These are phyloP conservation scores for Ondatra zibethicus DNA, from an alignment of 2,113 vertebrate species.

Conservation along the genomic window DNA sequence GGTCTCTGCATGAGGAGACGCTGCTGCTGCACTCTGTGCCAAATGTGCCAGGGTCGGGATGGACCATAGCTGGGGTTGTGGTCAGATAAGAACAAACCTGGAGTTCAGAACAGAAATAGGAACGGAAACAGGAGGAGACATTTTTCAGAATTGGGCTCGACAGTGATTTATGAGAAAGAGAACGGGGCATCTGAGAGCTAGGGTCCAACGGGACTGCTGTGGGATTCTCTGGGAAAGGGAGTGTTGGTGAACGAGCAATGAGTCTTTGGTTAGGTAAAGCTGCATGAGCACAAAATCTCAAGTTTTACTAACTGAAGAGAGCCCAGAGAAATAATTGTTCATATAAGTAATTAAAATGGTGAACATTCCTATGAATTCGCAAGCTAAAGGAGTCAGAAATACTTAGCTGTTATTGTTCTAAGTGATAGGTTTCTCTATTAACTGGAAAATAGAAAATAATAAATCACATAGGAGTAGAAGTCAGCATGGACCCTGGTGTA, in stretches of 20 bases:
- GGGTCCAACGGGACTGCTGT: not conserved
- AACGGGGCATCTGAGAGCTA: not conserved
- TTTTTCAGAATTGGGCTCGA: not conserved
- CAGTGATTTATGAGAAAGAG: not conserved
- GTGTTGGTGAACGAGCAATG: not conserved
- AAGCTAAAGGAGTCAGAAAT: not conserved
- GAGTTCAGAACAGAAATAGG: not conserved
- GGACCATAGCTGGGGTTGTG: not conserved
- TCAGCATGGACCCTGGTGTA: not conserved
- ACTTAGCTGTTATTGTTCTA: not conserved
- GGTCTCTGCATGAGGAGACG: too few species aligned
- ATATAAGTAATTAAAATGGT: not conserved
- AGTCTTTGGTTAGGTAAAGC: not conserved
- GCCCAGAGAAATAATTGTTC: not conserved
- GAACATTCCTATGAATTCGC: not conserved
- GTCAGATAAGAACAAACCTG: not conserved
- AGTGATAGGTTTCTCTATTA: not conserved
- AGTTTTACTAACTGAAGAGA: not conserved
- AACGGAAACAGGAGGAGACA: not conserved
- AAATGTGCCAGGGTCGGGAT: not conserved
- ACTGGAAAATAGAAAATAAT: slow-evolving; percentile 39
- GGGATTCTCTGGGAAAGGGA: not conserved
- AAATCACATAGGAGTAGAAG: not conserved
- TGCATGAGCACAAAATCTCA: not conserved
- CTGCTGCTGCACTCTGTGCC: rapidly evolving